These are phyloP conservation scores for Beris chalybata DNA, from an alignment of 2,888 invertebrate genomes.

Conservation along the genomic window DNA sequence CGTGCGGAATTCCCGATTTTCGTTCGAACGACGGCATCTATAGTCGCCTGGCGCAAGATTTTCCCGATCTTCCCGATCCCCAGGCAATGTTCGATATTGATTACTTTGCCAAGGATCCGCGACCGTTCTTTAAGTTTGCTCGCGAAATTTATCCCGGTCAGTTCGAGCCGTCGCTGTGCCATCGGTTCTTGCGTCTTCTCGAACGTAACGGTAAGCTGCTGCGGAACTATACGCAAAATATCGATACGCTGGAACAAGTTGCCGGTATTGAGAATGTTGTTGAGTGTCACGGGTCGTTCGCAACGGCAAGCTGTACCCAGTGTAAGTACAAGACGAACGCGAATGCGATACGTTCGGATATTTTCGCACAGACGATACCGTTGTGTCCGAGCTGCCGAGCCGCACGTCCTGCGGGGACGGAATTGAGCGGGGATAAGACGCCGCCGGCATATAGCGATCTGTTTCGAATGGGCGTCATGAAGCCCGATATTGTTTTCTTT, in stretches of 20 bases:
- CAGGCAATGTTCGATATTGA: conserved; percentile 83
- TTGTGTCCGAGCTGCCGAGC: conserved; percentile 63
- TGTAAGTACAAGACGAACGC: conserved; percentile 75
- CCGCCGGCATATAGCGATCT: neutral
- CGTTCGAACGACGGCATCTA: conserved; percentile 86
- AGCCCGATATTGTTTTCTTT: conserved; percentile 93
- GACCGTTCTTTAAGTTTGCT: conserved; percentile 89
- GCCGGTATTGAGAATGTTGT: conserved; percentile 81
- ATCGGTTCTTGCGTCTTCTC: conserved; percentile 79
- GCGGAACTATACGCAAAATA: conserved; percentile 90
- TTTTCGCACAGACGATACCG: conserved; percentile 71
- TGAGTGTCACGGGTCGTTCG: conserved; percentile 91
- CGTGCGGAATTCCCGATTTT: conserved; percentile 91
- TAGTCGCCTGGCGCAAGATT: conserved; percentile 79
- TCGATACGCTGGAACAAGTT: conserved; percentile 86
- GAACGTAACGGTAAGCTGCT: conserved; percentile 76
- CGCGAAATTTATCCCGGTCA: conserved; percentile 88
- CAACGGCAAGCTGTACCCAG: conserved; percentile 81
- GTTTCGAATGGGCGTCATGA: conserved; percentile 69
- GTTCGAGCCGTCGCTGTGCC: conserved; percentile 83
- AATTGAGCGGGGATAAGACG: neutral
- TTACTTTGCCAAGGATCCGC: conserved; percentile 72
- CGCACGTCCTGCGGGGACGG: neutral
- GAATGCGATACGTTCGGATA: conserved; percentile 73
- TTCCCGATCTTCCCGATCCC: conserved; percentile 85